These are phyloP conservation scores for Helarctos malayanus DNA, from an alignment of 2,797 vertebrate genomes.

Conservation along the genomic window DNA sequence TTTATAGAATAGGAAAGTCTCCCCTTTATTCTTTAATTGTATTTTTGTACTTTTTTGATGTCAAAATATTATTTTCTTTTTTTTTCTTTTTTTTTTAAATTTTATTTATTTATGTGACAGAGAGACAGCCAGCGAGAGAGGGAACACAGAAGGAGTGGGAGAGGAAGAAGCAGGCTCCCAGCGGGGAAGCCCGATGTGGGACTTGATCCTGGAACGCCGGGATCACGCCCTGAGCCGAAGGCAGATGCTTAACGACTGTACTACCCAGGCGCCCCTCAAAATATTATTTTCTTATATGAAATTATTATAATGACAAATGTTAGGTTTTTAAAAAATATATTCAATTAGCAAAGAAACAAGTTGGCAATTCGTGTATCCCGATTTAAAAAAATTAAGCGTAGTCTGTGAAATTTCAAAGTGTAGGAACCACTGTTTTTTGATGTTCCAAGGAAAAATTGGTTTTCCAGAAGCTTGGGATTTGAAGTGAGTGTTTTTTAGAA, in stretches of 20 bases:
- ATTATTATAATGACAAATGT: slow-evolving; percentile 13
- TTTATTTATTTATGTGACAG: too few relatives aligned
- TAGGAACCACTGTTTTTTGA: neutral
- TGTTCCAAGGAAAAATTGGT: neutral
- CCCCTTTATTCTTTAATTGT: neutral
- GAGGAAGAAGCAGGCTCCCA: too few relatives aligned
- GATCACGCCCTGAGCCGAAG: too few relatives aligned
- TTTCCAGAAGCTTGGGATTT: neutral
- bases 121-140: too few relatives aligned
- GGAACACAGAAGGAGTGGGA: too few relatives aligned
- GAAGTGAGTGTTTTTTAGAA: neutral
- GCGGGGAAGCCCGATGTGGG: too few relatives aligned
- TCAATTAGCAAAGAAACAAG: slow-evolving; percentile 27
- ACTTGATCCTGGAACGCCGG: too few relatives aligned
- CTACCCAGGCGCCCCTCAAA: neutral
- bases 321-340: neutral
- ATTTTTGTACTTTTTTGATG: neutral
- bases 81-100: too few relatives aligned
- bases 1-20: slow-evolving; percentile 26
- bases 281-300: slow-evolving; percentile 41
- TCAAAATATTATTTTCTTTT: slow-evolving; percentile 50
- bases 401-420: slow-evolving; percentile 19
- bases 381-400: slow-evolving; percentile 1
- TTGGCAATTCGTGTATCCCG: neutral
- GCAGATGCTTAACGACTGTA: too few relatives aligned